phyloP scores from a whole-genome alignment of 2,797 vertebrate species.

The Strix occidentalis region DNA sequence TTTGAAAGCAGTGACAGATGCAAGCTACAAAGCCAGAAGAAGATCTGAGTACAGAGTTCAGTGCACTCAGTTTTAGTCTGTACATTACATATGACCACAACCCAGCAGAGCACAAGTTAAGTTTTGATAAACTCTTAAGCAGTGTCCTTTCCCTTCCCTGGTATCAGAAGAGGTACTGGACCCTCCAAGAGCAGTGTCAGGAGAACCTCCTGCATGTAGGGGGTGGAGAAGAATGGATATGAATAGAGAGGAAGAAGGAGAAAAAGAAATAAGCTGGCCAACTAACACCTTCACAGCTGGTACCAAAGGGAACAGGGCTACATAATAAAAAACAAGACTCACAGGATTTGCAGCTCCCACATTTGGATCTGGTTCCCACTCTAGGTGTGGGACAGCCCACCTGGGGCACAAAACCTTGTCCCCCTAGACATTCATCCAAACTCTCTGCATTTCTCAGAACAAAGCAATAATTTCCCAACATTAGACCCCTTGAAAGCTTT shows the following conservation, averaged over 20 bases:
- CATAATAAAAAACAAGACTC: neutral
- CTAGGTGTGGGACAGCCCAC: neutral
- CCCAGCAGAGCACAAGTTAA: neutral
- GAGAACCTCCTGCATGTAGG: neutral
- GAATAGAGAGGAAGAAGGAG: neutral
- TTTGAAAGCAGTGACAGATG: neutral
- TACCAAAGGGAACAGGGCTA: neutral
- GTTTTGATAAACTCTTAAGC: neutral
- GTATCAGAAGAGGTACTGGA: neutral
- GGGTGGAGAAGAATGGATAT: neutral
- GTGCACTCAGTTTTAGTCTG: neutral
- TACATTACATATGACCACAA: neutral
- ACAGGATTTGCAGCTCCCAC: neutral
- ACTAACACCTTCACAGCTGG: neutral
- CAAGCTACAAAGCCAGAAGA: neutral
- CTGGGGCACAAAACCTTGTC: neutral
- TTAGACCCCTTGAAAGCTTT: neutral
- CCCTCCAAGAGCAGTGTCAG: neutral
- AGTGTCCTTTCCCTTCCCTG: neutral
- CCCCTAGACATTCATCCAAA: neutral
- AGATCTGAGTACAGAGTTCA: neutral
- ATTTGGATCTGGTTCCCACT: neutral
- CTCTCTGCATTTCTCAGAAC: neutral
- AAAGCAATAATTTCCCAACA: neutral
- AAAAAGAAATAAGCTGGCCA: neutral